Evolutionary conservation across 1,140 invertebrate species (phyloP).

Genomic region (Drosophila lowei): DNA sequence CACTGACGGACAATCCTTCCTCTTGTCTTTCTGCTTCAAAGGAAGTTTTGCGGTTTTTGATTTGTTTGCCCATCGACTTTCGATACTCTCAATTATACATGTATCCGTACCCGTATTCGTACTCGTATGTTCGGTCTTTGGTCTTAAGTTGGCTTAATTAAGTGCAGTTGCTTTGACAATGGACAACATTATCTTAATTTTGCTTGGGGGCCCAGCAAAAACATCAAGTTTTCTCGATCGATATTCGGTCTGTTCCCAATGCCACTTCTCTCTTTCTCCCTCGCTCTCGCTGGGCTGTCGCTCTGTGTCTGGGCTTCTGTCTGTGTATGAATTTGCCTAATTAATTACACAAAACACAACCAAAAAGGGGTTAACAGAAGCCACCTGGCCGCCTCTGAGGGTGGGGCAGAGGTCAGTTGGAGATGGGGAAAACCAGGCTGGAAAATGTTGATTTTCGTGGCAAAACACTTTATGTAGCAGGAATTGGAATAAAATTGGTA

Average conservation of each 20-base stretch:
- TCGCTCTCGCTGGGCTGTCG: slow-evolving; percentile 2
- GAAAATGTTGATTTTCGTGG: slow-evolving; percentile 9
- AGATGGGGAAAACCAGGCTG: slow-evolving; percentile 1
- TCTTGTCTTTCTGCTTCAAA: slow-evolving; percentile 40
- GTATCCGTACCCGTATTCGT: neutral
- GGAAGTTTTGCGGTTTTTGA: slow-evolving; percentile 77
- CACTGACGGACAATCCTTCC: neutral
- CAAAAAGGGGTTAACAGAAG: slow-evolving; percentile 18
- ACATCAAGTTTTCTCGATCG: slow-evolving; percentile 17
- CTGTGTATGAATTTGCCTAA: slow-evolving; percentile 73
- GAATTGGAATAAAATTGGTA: neutral
- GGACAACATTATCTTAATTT: slow-evolving; percentile 67
- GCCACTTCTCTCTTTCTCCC: neutral
- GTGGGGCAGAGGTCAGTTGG: slow-evolving; percentile 25
- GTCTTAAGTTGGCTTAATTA: slow-evolving; percentile 77
- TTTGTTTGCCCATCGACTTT: slow-evolving; percentile 61
- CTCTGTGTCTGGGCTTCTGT: slow-evolving; percentile 18
- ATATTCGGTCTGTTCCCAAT: slow-evolving; percentile 17
- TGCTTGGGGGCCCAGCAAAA: slow-evolving; percentile 14
- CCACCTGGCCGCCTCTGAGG: no score
- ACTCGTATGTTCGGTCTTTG: slow-evolving; percentile 25
- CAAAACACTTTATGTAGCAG: neutral
- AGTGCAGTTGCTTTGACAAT: slow-evolving; percentile 77
- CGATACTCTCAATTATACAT: slow-evolving; percentile 62
- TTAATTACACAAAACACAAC: slow-evolving; percentile 72